These are phyloP conservation scores for Phyllotreta cruciferae DNA, from an alignment of 2,888 invertebrate species.

Conservation along the genomic window DNA sequence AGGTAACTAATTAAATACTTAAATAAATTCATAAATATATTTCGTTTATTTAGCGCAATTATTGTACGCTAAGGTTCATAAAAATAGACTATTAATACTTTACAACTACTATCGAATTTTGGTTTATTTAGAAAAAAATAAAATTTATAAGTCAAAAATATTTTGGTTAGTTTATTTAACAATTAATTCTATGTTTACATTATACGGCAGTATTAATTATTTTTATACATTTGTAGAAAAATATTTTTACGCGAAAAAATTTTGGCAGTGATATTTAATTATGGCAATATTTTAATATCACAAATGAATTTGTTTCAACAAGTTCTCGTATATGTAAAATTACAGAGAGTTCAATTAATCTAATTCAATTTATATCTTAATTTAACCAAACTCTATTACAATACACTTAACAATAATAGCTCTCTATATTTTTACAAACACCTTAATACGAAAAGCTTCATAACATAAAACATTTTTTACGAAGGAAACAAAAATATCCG, in stretches of 20 bases:
- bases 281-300: slow-evolving; percentile 43
- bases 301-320: slow-evolving; percentile 34
- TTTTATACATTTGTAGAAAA: slow-evolving; percentile 22
- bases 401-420: too few relatives aligned
- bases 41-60: slow-evolving; percentile 25
- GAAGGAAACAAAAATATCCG: slow-evolving; percentile 4
- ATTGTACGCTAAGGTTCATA: slow-evolving; percentile 27
- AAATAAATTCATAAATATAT: slow-evolving; percentile 45
- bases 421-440: too few relatives aligned
- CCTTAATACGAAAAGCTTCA: not conserved
- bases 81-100: slow-evolving; percentile 40
- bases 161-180: slow-evolving; percentile 10
- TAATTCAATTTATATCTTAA: not conserved
- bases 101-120: slow-evolving; percentile 27
- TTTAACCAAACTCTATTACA: too few relatives aligned
- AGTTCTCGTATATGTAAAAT: slow-evolving; percentile 21
- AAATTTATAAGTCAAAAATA: slow-evolving; percentile 23
- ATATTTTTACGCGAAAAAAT: slow-evolving; percentile 32
- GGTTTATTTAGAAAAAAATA: not conserved
- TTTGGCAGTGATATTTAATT: slow-evolving; percentile 44
- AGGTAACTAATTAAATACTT: slow-evolving; percentile 51
- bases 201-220: slow-evolving; percentile 34
- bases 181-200: not conserved
- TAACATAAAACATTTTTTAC: slow-evolving; percentile 7
- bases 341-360: not conserved